Evolutionary conservation across 2,888 invertebrate genomes (phyloP).

Genomic region (Dione vanillae): DNA sequence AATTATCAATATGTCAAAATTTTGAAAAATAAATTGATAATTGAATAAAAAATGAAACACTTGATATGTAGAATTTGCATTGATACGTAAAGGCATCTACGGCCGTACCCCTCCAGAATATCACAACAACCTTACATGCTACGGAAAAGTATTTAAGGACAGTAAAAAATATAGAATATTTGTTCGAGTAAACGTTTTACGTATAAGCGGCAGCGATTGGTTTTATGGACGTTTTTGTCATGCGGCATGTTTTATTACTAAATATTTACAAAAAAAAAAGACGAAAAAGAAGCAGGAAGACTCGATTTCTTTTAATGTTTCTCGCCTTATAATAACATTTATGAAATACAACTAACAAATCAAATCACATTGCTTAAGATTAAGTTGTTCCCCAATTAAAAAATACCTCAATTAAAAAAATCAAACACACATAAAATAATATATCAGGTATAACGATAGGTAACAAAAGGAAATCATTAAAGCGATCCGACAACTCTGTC

Average conservation of each 20-base stretch:
- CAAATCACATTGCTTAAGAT: conserved; percentile 80
- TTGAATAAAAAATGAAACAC: conserved; percentile 37
- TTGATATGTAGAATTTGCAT: conserved; percentile 49
- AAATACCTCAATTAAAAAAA: conserved; percentile 71
- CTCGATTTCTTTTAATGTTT: conserved; percentile 63
- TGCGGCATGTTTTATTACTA: conserved; percentile 66
- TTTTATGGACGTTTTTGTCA: conserved; percentile 72
- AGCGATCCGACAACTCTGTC: conserved; percentile 70
- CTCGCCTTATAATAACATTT: conserved; percentile 68
- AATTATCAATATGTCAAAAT: too few relatives aligned
- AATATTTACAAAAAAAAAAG: conserved; percentile 64
- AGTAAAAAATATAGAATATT: conserved; percentile 52
- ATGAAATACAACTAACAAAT: conserved; percentile 80
- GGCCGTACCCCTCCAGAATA: conserved; percentile 57
- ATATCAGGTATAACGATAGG: conserved; percentile 80
- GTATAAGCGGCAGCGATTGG: conserved; percentile 62
- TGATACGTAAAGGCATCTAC: conserved; percentile 65
- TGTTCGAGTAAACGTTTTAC: conserved; percentile 67
- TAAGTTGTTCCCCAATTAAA: conserved; percentile 81
- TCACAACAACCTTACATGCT: conserved; percentile 68
- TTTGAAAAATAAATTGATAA: not conserved
- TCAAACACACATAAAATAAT: conserved; percentile 62
- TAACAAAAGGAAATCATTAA: conserved; percentile 78
- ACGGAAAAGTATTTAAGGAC: conserved; percentile 53
- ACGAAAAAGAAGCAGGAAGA: conserved; percentile 76